Percentiles rank a stretch among this genome's conserved stretches.
Evolutionary conservation across 2,797 vertebrate genomes (phyloP).

Genomic region (Pseudochirops corinnae): DNA sequence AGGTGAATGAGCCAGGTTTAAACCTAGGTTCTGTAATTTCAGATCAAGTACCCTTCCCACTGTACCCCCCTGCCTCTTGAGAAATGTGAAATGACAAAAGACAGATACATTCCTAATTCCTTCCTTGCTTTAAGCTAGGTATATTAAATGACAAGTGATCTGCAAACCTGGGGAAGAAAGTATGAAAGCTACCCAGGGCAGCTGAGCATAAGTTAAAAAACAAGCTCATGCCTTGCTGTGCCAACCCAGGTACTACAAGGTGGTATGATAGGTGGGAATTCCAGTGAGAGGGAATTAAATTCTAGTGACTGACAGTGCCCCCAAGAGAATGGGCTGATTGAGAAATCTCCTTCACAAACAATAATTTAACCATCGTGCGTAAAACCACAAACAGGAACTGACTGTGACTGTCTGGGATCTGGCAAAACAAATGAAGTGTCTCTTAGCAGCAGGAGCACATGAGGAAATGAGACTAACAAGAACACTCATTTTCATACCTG

Average conservation of each 20-base stretch:
- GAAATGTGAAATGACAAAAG: background rate
- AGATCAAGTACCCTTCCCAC: background rate
- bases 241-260: background rate
- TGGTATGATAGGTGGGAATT: slow-evolving; percentile 50
- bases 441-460: background rate
- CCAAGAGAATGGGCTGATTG: slow-evolving; percentile 76
- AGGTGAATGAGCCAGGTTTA: background rate
- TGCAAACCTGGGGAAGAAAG: background rate
- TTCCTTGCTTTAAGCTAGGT: background rate
- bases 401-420: slow-evolving; percentile 76
- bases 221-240: background rate
- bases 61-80: background rate
- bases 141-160: background rate
- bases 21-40: background rate
- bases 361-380: slow-evolving; percentile 73
- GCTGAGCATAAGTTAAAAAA: background rate
- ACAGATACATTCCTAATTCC: background rate
- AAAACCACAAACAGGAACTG: slow-evolving; percentile 78
- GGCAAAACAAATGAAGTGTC: slow-evolving; percentile 75
- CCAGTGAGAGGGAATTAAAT: slow-evolving; percentile 64
- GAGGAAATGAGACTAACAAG: slow-evolving; percentile 29
- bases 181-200: background rate
- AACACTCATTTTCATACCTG: background rate
- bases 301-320: slow-evolving; percentile 57
- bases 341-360: slow-evolving; percentile 80